A percentile compares a stretch with the other conserved stretches of the same genome.
Evolutionary conservation across 2,888 invertebrate genomes (phyloP).

Genomic region (Papilio protenor): DNA sequence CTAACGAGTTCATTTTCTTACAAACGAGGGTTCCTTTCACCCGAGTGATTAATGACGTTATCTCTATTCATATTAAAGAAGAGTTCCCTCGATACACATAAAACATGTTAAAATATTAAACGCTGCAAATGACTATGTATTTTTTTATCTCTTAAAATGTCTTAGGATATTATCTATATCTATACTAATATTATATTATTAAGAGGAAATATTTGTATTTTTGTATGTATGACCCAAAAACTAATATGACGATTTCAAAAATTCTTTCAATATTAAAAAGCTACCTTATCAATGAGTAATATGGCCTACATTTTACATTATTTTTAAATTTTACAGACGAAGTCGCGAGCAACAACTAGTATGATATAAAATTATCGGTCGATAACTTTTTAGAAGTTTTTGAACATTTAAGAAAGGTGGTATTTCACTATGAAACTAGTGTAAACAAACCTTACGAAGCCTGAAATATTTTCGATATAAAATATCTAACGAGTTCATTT

Average conservation of each 20-base stretch:
- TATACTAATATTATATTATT: no score
- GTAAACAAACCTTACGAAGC: not conserved
- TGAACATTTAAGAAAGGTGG: no score
- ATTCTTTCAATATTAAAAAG: no score
- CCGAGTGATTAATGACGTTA: constrained; percentile 34
- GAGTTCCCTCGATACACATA: constrained; percentile 26
- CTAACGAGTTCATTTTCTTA: constrained; percentile 38
- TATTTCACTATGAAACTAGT: not conserved
- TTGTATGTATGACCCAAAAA: no score
- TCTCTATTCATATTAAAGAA: constrained; percentile 38
- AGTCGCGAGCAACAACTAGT: no score
- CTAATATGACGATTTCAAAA: no score
- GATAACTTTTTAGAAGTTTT: no score
- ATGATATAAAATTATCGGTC: no score
- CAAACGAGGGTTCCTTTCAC: constrained; percentile 36
- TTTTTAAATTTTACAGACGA: no score
- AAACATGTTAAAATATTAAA: constrained; percentile 35
- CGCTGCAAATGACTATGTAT: constrained; percentile 17
- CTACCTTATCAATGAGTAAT: no score
- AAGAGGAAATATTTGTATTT: no score
- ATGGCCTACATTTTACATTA: no score
- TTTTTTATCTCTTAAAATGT: constrained; percentile 12
- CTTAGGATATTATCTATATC: not conserved
- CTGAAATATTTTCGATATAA: constrained; percentile 17
- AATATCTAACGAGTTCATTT: constrained; percentile 37